Percentiles rank a stretch among this genome's conserved stretches.
Conservation (phyloP, 2,797 vertebrate genomes). For the Nannoperca australis region DNA sequence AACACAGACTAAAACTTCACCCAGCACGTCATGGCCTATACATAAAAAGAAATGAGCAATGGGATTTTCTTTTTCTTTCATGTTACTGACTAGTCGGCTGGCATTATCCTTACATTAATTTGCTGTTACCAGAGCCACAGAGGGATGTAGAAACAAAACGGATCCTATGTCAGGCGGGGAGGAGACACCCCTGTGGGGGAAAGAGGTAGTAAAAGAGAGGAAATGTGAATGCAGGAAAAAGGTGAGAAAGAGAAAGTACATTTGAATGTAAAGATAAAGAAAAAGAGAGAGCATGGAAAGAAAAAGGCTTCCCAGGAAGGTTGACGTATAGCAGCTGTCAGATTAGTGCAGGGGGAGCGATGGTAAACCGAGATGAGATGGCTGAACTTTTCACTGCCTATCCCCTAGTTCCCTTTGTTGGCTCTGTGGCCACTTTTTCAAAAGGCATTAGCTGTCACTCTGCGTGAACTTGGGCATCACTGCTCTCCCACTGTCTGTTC, state of each 20-base stretch:
- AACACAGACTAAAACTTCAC: slow-evolving; percentile 23
- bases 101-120: slow-evolving; percentile 38
- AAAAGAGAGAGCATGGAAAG: neutral
- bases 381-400: slow-evolving; percentile 66
- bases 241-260: neutral
- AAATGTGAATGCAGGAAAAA: neutral
- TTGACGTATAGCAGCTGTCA: slow-evolving; percentile 63
- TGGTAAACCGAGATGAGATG: slow-evolving; percentile 60
- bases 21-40: slow-evolving; percentile 8
- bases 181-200: neutral
- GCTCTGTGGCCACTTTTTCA: slow-evolving; percentile 58
- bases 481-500: slow-evolving; percentile 46
- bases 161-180: slow-evolving; percentile 32
- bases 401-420: slow-evolving; percentile 60
- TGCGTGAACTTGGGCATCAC: slow-evolving; percentile 54
- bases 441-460: slow-evolving; percentile 68
- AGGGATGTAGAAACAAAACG: slow-evolving; percentile 13
- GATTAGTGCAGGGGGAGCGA: slow-evolving; percentile 62
- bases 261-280: slow-evolving; percentile 46
- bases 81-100: slow-evolving; percentile 21
- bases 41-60: slow-evolving; percentile 26
- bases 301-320: slow-evolving; percentile 31
- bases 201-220: neutral
- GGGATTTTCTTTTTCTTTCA: neutral
- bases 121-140: slow-evolving; percentile 28